Evolutionary conservation across 2,797 vertebrate species (phyloP), one percentile per base, ranked within the genome.

Genomic region (Numenius phaeopus): DNA sequence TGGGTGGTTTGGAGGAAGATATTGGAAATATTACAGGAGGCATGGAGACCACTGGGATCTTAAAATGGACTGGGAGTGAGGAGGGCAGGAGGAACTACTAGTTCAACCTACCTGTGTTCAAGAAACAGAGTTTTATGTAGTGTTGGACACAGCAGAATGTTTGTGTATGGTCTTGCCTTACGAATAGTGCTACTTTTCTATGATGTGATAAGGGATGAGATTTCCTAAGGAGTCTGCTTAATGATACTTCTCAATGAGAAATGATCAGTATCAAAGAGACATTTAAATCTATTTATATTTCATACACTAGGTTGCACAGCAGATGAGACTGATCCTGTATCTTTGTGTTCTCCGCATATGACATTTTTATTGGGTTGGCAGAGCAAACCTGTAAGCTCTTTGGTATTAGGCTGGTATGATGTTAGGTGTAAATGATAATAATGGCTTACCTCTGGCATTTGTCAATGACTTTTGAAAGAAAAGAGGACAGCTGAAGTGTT

Each of bases 381-480:
- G 40, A 50, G 75, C 64, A 76, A 42, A 39, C 14, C 22, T 83
- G 49, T 59, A n/a, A 91, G 39, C 57, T 81, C 49, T 83, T 82
- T 50, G 59, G 32, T 75, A 23, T 47, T 61, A 61, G 61, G 24
- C 42, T 69, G 42, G 50, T 84, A 39, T 19, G 61, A 11, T 58
- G 23, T 71, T 94, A 54, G n/a, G 17, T 88, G 34, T 58, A 47
- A 69, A 47, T 39, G 11, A 34, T 75, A 55, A n/a, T 32, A 83
- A 59, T 57, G 87, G n/a, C 61, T 78, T 86, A 57, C 18, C 23
- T 90, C 46, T 83, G 76, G 66, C 26, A 64, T 78, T 86, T 83
- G 37, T 39, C 46, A 62, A 12, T 6, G 9, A 12, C n/a, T 95
- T 93, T n/a, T 26, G 54, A 83, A 87, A 82, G 83, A 67, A 81